Base-by-base conservation (phyloP, 1,140 invertebrate species). In the Tribolium castaneum region DNA sequence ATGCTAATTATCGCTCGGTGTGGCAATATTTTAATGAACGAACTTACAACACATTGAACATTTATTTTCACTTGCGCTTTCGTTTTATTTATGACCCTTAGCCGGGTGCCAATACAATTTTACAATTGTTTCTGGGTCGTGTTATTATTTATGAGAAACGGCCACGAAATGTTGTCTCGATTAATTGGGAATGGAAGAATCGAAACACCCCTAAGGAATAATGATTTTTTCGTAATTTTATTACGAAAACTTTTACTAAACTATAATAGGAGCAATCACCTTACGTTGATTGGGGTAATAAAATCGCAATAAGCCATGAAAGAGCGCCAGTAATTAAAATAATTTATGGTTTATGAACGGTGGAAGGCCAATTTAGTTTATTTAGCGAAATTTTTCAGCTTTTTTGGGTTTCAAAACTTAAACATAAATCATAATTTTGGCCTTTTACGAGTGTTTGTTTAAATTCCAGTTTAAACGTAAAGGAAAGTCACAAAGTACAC, bases 31-130 rank as follows among this genome's bases (percentile, higher is more conserved):
- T 59, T 59, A 59, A 25, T 59, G 51, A 59, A 54, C 52, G 1
- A 1, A 19, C n/a, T 54, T 12, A 9, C 52, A 54, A 54, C 14
- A 12, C 52, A 19, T 54, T 54, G 52, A n/a, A 54, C 52, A 54
- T 54, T 54, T 54, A 54, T 54, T 54, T 54, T 59, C 54, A 59
- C 54, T 59, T 59, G 54, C 19, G 19, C 54, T 59, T 59, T 59
- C 54, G 19, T 59, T 59, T 59, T 59, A 59, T 59, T 59, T 59
- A 59, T 59, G 54, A 59, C 19, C 54, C 14, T 59, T 25, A 25
- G 54, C 54, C 25, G 22, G 30, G 10, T 59, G 54, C 54, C 54
- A 59, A 59, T 25, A 59, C 54, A 59, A 19, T 59, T 16, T 6
- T 22, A 59, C 19, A 54, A 54, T 12, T 54, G 52, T 54, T 54